Percentiles rank a stretch among this genome's conserved stretches.
Evolutionary conservation across 2,113 vertebrate species (phyloP).

Genomic region (Phyllostomus hastatus): DNA sequence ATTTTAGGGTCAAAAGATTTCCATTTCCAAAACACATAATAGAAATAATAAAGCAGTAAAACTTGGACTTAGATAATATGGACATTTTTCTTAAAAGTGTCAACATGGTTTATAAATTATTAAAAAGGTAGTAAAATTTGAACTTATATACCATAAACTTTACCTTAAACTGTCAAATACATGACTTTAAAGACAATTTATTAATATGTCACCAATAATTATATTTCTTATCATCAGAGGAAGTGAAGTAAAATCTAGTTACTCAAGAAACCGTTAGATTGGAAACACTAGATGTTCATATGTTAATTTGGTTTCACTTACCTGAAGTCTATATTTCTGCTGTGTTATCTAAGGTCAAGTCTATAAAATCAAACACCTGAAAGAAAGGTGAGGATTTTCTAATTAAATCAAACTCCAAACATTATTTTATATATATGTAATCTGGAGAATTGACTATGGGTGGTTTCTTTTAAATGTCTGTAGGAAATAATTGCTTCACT

Average conservation of each 20-base stretch:
- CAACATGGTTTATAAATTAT: slow-evolving; percentile 69
- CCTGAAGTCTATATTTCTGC: background rate
- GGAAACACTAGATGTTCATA: background rate
- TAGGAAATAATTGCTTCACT: background rate
- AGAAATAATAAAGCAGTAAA: slow-evolving; percentile 73
- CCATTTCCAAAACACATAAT: slow-evolving; percentile 70
- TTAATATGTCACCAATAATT: slow-evolving; percentile 47
- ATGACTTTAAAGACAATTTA: slow-evolving; percentile 58
- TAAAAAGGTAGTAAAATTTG: slow-evolving; percentile 67
- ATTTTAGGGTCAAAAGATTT: slow-evolving; percentile 72
- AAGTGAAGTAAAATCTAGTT: slow-evolving; percentile 35
- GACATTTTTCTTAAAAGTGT: slow-evolving; percentile 69
- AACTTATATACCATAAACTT: slow-evolving; percentile 54
- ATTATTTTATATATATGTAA: background rate
- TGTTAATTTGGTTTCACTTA: slow-evolving; percentile 21
- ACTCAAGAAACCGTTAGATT: background rate
- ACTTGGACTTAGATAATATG: slow-evolving; percentile 54
- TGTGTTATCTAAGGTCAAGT: background rate
- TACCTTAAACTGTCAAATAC: slow-evolving; percentile 54
- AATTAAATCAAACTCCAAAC: background rate
- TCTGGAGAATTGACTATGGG: background rate
- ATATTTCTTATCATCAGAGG: slow-evolving; percentile 37
- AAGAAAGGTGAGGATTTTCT: background rate
- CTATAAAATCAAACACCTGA: background rate
- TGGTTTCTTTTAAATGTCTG: background rate